These are phyloP conservation scores for Mesodorylaimus sp. DNA, from an alignment of 2,888 invertebrate genomes.

Conservation along the genomic window DNA sequence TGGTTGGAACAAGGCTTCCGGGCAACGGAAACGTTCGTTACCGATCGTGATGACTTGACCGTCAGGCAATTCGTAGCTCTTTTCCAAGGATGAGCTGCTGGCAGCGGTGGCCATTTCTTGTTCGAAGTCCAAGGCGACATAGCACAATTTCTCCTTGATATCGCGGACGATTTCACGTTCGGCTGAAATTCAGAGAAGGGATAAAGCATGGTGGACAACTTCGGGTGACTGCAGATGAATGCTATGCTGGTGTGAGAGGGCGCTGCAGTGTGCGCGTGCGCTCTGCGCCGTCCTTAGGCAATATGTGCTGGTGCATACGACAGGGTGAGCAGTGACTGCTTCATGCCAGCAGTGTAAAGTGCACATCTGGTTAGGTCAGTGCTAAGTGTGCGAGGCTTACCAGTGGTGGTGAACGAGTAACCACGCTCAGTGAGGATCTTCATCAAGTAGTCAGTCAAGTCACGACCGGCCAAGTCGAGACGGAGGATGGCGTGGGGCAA, in stretches of 20 bases:
- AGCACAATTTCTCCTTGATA: conserved; percentile 83
- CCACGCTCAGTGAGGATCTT: conserved; percentile 39
- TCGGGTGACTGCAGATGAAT: too few relatives aligned
- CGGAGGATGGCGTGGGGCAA: conserved; percentile 38
- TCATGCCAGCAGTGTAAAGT: too few relatives aligned
- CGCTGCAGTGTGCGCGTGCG: too few relatives aligned
- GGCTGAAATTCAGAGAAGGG: conserved; percentile 29
- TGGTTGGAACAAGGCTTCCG: conserved; percentile 67
- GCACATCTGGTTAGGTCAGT: too few relatives aligned
- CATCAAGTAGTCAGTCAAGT: conserved; percentile 42
- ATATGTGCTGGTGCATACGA: too few relatives aligned
- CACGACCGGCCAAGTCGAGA: conserved; percentile 38
- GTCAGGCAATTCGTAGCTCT: conserved; percentile 76
- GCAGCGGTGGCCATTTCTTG: conserved; percentile 88
- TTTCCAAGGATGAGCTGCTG: conserved; percentile 69
- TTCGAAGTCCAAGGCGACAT: conserved; percentile 79
- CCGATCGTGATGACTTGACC: conserved; percentile 41
- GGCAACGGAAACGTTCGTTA: conserved; percentile 18
- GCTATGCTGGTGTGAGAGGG: too few relatives aligned
- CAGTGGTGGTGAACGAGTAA: conserved; percentile 32
- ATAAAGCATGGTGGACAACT: too few relatives aligned
- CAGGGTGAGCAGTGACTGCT: too few relatives aligned
- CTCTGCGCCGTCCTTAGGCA: too few relatives aligned
- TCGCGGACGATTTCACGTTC: conserved; percentile 76
- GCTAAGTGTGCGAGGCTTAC: too few relatives aligned